These are phyloP conservation scores for Falcunculus frontatus DNA, from an alignment of 2,113 vertebrate genomes.

Conservation along the genomic window DNA sequence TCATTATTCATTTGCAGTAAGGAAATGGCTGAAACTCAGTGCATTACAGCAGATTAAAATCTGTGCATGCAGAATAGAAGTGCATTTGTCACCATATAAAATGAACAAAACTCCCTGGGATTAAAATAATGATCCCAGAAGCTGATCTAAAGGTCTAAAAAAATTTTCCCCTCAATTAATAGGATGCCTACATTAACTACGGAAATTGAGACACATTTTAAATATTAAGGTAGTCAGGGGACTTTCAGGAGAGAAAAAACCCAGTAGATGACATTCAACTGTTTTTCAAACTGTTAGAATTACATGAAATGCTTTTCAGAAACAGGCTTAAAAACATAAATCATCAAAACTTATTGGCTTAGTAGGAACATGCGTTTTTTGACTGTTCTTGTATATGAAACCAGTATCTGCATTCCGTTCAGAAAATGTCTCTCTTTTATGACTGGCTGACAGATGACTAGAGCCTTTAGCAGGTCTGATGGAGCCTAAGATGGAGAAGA, in stretches of 20 bases:
- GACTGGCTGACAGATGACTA: background rate
- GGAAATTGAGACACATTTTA: background rate
- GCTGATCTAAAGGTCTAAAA: background rate
- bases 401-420: background rate
- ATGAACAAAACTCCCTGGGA: background rate
- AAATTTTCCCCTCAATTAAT: background rate
- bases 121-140: background rate
- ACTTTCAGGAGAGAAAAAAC: background rate
- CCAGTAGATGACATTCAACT: background rate
- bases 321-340: background rate
- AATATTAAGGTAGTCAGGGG: background rate
- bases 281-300: background rate
- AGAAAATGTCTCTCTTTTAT: background rate
- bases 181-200: background rate
- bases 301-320: background rate
- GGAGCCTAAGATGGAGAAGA: background rate
- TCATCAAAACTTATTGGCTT: background rate
- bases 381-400: background rate
- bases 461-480: background rate
- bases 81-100: background rate
- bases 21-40: constrained; percentile 62
- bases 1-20: constrained; percentile 71
- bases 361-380: background rate
- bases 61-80: background rate
- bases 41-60: constrained; percentile 32